Conservation (phyloP, 2,113 vertebrate genomes). For the Himantopus leucocephalus region DNA sequence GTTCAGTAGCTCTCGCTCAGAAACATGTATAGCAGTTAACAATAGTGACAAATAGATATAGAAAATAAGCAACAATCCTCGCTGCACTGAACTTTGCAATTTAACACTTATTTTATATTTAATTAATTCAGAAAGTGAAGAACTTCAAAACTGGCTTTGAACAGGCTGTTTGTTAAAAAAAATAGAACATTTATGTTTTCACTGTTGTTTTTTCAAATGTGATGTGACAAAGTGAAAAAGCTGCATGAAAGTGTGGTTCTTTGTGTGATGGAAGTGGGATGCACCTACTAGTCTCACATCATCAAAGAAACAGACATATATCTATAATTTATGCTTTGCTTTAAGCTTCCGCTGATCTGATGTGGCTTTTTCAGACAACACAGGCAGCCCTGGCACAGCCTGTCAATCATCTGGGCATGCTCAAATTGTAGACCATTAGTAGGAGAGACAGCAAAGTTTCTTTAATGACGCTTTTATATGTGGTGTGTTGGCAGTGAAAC, state of each 20-base stretch:
- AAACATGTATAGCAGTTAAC: conserved; percentile 40
- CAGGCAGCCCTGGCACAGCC: conserved; percentile 78
- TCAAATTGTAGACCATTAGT: conserved; percentile 82
- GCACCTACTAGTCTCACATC: conserved; percentile 79
- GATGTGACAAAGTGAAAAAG: conserved; percentile 87
- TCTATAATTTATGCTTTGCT: conserved; percentile 90
- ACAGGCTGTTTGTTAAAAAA: conserved; percentile 81
- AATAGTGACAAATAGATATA: conserved; percentile 57
- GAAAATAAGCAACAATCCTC: conserved; percentile 56
- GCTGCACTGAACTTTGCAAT: conserved; percentile 70
- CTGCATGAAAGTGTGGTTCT: conserved; percentile 77
- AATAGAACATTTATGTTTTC: conserved; percentile 83
- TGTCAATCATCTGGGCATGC: conserved; percentile 80
- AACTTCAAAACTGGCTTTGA: conserved; percentile 72
- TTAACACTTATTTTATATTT: conserved; percentile 79
- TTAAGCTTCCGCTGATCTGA: conserved; percentile 81
- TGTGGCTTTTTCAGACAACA: conserved; percentile 83
- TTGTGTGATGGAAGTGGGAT: conserved; percentile 76
- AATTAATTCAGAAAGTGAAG: conserved; percentile 77
- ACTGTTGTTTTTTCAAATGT: conserved; percentile 88
- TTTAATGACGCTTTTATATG: conserved; percentile 84
- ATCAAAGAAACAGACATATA: conserved; percentile 83
- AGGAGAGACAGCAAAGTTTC: conserved; percentile 78
- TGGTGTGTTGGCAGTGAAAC: conserved; percentile 82
- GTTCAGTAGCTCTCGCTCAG: conserved; percentile 44